A percentile compares a stretch with the other conserved stretches of the same genome.
Evolutionary conservation across 2,797 vertebrate species (phyloP).

Genomic region (Malurus leucopterus): DNA sequence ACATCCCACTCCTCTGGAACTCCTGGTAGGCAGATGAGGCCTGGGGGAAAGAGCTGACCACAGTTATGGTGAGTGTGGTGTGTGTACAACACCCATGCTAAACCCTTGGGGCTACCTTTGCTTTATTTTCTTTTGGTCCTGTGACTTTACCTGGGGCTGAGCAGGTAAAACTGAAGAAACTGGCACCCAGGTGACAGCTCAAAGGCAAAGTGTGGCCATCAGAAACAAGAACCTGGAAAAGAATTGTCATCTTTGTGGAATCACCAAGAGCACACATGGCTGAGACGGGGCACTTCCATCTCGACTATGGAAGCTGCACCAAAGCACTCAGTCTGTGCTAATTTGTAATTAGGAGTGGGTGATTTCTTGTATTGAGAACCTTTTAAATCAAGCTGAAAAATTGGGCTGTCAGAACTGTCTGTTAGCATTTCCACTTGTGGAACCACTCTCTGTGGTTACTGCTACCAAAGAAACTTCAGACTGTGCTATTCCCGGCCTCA

Average conservation of each 20-base stretch:
- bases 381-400: background rate
- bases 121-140: background rate
- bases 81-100: fast-evolving
- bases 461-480: background rate
- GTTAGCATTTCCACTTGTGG: background rate
- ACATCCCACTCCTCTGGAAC: background rate
- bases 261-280: background rate
- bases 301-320: background rate
- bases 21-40: background rate
- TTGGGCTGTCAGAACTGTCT: background rate
- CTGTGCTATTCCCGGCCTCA: background rate
- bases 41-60: background rate
- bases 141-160: background rate
- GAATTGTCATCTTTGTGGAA: background rate
- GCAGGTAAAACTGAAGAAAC: background rate
- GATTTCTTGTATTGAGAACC: background rate
- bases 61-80: no score
- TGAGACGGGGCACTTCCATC: background rate
- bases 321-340: background rate
- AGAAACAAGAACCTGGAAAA: background rate
- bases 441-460: background rate
- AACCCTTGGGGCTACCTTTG: background rate
- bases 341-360: background rate
- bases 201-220: background rate
- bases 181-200: background rate